phyloP scores from a whole-genome alignment of 2,797 vertebrate species.

The Sebastes hubbsi region DNA sequence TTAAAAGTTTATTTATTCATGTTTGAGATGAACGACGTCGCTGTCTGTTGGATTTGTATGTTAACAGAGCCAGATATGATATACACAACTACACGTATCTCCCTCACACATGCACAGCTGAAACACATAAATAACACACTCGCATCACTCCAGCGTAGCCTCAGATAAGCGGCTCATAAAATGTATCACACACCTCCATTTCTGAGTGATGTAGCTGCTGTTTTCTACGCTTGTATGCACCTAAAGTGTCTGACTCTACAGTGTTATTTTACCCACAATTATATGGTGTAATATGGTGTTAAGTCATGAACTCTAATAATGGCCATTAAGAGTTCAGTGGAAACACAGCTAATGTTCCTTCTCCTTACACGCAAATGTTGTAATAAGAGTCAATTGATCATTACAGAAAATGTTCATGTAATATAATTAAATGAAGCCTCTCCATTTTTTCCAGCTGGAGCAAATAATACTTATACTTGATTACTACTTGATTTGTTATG shows the following conservation, averaged over 20 bases:
- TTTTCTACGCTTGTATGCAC: neutral
- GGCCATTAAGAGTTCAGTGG: neutral
- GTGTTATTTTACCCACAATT: neutral
- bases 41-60: neutral
- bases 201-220: neutral
- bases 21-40: neutral
- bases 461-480: neutral
- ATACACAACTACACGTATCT: neutral
- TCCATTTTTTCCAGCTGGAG: neutral
- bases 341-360: neutral
- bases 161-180: slow-evolving; percentile 22
- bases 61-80: slow-evolving; percentile 4
- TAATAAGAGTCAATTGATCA: slow-evolving; percentile 1
- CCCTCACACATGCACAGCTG: neutral
- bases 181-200: neutral
- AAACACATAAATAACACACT: slow-evolving; percentile 10
- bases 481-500: slow-evolving; percentile 23
- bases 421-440: neutral
- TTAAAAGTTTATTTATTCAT: slow-evolving; percentile 2
- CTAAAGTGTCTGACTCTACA: neutral
- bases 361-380: neutral
- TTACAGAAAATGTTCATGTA: neutral
- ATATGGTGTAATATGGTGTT: neutral
- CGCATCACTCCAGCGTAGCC: neutral
- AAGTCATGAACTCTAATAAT: slow-evolving; percentile 6